Percentiles rank a stretch among this genome's conserved stretches.
Evolutionary conservation across 2,113 vertebrate species (phyloP).

Genomic region (Corydoras sp.): DNA sequence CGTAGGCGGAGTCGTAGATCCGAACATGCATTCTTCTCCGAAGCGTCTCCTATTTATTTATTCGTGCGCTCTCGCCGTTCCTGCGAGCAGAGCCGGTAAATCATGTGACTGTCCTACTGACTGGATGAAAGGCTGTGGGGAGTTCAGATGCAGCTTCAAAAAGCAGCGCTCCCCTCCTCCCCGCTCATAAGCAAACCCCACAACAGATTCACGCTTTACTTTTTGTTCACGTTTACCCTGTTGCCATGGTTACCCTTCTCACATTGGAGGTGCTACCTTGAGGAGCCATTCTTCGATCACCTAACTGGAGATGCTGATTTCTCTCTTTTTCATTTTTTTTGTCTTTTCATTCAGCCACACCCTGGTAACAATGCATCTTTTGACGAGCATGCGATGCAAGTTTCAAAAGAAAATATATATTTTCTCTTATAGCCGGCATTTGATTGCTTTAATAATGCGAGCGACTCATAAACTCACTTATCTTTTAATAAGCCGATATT

Average conservation of each 20-base stretch:
- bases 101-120: constrained; percentile 39
- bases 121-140: constrained; percentile 68
- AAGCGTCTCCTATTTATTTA: constrained; percentile 7
- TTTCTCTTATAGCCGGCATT: neutral
- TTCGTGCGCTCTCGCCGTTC: constrained; percentile 7
- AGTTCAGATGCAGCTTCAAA: constrained; percentile 67
- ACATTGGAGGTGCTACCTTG: constrained; percentile 40
- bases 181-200: constrained; percentile 44
- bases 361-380: constrained; percentile 39
- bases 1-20: neutral
- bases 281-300: constrained; percentile 66
- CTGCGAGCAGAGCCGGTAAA: no score
- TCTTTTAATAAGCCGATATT: constrained; percentile 8
- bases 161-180: constrained; percentile 56
- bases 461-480: neutral
- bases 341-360: constrained; percentile 52
- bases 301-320: constrained; percentile 56
- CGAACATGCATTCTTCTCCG: no score
- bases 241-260: constrained; percentile 62
- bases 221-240: constrained; percentile 61
- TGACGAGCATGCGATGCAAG: no score
- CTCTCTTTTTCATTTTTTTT: constrained; percentile 45
- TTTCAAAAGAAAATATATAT: neutral
- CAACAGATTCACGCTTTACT: constrained; percentile 33
- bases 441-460: neutral